phyloP scores from a whole-genome alignment of 2,797 vertebrate genomes.

The Halcyon smyrnensis region DNA sequence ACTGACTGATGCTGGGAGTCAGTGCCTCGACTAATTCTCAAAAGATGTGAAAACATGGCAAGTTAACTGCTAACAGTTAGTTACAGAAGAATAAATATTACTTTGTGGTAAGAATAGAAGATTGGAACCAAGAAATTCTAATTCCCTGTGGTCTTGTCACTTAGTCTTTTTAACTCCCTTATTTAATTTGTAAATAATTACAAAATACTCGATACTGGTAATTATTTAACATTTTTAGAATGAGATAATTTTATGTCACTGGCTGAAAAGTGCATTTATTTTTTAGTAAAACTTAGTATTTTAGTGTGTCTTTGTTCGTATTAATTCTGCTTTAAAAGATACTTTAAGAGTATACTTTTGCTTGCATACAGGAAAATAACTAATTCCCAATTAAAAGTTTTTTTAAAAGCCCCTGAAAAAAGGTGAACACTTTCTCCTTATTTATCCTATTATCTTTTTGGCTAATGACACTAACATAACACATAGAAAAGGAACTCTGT shows the following conservation, averaged over 20 bases:
- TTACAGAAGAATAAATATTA: neutral
- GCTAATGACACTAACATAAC: conserved; percentile 10
- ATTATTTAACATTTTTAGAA: neutral
- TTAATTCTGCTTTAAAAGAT: neutral
- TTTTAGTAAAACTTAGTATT: neutral
- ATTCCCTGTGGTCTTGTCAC: neutral
- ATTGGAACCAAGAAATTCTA: neutral
- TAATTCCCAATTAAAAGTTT: neutral
- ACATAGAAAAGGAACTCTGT: neutral
- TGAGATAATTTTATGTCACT: neutral
- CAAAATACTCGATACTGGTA: neutral
- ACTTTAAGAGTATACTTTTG: neutral
- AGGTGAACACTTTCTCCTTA: neutral
- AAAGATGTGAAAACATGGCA: neutral
- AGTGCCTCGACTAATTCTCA: neutral
- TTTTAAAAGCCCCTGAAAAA: neutral
- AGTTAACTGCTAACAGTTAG: neutral
- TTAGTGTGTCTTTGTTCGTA: neutral
- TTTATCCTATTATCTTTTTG: neutral
- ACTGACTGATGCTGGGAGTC: neutral
- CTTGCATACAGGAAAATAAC: neutral
- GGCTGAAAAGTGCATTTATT: neutral
- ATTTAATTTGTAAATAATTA: neutral
- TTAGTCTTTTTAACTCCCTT: neutral
- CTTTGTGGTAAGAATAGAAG: neutral